Conservation (phyloP, 2,888 invertebrate species). For the Eupithecia subumbrata region DNA sequence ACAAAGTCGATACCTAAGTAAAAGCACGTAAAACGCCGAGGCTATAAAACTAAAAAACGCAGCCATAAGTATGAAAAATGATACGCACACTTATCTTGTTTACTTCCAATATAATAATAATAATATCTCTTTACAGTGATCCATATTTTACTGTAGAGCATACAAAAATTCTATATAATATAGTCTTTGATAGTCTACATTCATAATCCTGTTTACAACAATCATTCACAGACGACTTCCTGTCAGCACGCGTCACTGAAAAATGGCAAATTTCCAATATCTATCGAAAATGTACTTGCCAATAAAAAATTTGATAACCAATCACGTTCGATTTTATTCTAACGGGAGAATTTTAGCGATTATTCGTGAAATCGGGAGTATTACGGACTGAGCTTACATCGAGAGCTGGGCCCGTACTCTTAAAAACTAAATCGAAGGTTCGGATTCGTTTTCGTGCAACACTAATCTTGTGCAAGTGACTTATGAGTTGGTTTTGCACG, state of each 20-base stretch:
- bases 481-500: too few species aligned
- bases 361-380: constrained; percentile 26
- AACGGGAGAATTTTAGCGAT: constrained; percentile 25
- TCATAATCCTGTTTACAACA: not conserved
- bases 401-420: too few species aligned
- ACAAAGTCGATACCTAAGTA: too few species aligned
- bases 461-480: too few species aligned
- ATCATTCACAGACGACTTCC: not conserved
- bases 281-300: constrained; percentile 37
- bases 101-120: too few species aligned
- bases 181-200: too few species aligned
- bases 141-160: too few species aligned
- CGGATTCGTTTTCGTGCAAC: too few species aligned
- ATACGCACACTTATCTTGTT: not conserved
- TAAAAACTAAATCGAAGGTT: too few species aligned
- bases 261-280: constrained; percentile 21
- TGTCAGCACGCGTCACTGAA: not conserved
- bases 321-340: constrained; percentile 33
- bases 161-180: too few species aligned
- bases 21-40: too few species aligned
- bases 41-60: not conserved
- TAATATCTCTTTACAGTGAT: too few species aligned
- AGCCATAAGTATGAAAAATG: not conserved
- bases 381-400: not conserved
- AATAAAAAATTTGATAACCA: constrained; percentile 38